Conservation (phyloP, 2,797 vertebrate genomes). For the Tenualosa thibaudeaui region DNA sequence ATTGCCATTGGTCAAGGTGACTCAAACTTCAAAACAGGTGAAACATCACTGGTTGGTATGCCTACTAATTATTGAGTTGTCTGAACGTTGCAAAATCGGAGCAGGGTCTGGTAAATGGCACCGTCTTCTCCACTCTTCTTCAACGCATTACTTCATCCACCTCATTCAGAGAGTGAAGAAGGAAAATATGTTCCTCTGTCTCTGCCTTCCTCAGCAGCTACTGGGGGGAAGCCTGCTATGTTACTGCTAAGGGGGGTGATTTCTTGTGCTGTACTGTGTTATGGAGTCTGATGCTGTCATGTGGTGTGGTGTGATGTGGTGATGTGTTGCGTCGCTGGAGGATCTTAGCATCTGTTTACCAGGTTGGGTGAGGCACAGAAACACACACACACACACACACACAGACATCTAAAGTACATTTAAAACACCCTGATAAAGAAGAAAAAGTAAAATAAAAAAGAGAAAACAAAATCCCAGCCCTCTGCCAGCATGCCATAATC, state of each 20-base stretch:
- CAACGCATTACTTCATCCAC: constrained; percentile 8
- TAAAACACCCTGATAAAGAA: not conserved
- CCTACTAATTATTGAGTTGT: too few species aligned
- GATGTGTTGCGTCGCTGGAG: constrained; percentile 1
- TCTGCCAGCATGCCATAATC: not conserved
- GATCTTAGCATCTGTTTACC: not conserved
- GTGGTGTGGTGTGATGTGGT: not conserved
- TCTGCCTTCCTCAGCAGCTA: not conserved
- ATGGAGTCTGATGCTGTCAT: too few species aligned
- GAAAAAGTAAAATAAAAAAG: not conserved
- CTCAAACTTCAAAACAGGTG: not conserved
- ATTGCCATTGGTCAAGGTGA: not conserved
- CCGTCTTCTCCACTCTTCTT: not conserved
- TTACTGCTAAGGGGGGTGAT: not conserved
- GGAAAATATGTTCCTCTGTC: not conserved
- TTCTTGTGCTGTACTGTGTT: not conserved
- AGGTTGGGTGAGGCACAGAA: not conserved
- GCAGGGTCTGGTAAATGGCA: not conserved
- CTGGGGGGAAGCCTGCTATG: not conserved
- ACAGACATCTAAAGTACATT: not conserved
- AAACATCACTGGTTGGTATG: not conserved
- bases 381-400: constrained; percentile 29
- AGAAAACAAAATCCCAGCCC: not conserved
- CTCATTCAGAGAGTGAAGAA: constrained; percentile 23
- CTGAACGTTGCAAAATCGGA: too few species aligned